Base-by-base conservation (phyloP, 2,888 invertebrate species). In the Pachydiplax longipennis region DNA sequence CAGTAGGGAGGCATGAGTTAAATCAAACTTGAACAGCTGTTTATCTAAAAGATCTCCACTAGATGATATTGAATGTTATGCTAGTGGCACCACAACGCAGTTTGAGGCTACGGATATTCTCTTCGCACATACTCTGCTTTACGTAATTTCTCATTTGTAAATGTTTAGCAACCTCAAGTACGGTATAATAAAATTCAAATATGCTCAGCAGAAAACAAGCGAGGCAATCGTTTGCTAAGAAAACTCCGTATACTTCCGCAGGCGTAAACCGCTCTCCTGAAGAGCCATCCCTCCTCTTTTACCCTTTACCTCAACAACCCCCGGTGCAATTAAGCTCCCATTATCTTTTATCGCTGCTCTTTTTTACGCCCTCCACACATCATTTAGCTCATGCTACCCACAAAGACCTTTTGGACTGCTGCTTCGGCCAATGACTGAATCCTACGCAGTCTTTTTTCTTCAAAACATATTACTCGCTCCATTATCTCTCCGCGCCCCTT, bases 291-390 rank as follows among this genome's bases (percentile, higher is more conserved):
- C 53, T 58, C 22, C 35, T 58, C 15, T 65, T 65, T 87, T 87
- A 87, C 87, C 87, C 87, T 87, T 87, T 87, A 61, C 87, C 87
- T 58, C 61, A 13, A 35, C 15, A n/a, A 61, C n/a, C 87, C 61
- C n/a, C n/a, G 8, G 22, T 22, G 61, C 61, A 61, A 87, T 65
- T 87, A 65, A 87, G 35, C 87, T n/a, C 87, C 87, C 87, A 87
- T 87, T 87, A 87, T 65, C 87, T 87, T 83, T 87, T 87, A 87
- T 87, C 87, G 61, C 61, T 15, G 61, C 37, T 31, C 87, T 87
- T 87, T 73, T 87, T 87, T 87, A 87, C 58, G 83, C 35, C 58
- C 58, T 83, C 83, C 58, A 58, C 87, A 61, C 87, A 65, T 87
- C 87, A 87, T 87, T 87, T 87, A 87, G 61, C n/a, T 40, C 65